Conservation (phyloP, 1,140 invertebrate species). For the Heterodera carotae region DNA sequence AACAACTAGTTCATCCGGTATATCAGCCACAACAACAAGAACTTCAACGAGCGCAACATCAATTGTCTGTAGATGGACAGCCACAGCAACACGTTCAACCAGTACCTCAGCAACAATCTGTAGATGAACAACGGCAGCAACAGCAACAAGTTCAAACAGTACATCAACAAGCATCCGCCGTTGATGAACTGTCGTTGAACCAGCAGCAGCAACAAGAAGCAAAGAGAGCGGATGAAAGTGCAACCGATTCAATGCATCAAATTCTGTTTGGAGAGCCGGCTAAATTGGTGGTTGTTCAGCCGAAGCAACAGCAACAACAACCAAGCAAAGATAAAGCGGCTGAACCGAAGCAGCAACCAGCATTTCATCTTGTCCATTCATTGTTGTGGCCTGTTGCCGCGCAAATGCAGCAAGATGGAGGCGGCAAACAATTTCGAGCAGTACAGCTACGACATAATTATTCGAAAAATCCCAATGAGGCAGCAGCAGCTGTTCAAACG, state of each 20-base stretch:
- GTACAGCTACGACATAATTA: background rate
- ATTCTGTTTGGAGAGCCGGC: constrained; percentile 26
- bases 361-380: background rate
- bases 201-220: background rate
- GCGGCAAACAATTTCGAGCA: background rate
- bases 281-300: background rate
- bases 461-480: background rate
- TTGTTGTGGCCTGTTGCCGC: background rate
- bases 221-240: background rate
- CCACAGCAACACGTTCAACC: no score
- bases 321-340: background rate
- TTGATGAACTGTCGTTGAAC: background rate
- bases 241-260: constrained; percentile 22
- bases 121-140: no score
- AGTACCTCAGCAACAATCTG: no score
- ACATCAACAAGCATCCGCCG: background rate
- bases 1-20: background rate
- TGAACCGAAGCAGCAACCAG: no score
- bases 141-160: background rate
- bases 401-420: background rate
- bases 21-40: no score
- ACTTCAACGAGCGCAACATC: no score
- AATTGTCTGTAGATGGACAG: no score
- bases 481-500: no score
- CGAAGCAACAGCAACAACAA: background rate